Conservation (phyloP, 2,113 vertebrate genomes). For the Seriola dumerili region DNA sequence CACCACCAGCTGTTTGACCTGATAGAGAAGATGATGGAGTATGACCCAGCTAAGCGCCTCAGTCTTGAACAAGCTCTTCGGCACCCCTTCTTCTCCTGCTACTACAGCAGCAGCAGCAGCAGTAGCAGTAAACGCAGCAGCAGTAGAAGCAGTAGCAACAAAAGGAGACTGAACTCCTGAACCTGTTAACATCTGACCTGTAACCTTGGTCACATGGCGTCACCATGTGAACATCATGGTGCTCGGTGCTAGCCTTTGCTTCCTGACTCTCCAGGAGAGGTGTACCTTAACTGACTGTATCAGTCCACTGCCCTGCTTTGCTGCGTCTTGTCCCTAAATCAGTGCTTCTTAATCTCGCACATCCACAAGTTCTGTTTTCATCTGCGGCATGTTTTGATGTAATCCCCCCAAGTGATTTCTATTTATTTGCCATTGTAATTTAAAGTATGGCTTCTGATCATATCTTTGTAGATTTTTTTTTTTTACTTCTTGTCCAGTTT, state of each 20-base stretch:
- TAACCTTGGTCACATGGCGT: conserved; percentile 6
- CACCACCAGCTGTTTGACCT: conserved; percentile 94
- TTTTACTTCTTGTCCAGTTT: not conserved
- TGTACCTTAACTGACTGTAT: conserved; percentile 89
- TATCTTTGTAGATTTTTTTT: not conserved
- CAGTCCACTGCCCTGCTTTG: conserved; percentile 84
- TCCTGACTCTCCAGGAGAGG: conserved; percentile 87
- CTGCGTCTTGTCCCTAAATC: conserved; percentile 19
- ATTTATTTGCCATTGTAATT: conserved; percentile 67
- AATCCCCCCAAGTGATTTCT: conserved; percentile 9
- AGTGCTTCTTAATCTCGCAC: not conserved
- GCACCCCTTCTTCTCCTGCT: conserved; percentile 91
- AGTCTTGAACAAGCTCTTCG: conserved; percentile 92
- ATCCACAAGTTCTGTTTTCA: not conserved
- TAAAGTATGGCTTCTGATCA: conserved; percentile 5
- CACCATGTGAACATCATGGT: conserved; percentile 13
- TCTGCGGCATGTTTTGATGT: conserved; percentile 16
- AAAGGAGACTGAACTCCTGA: conserved; percentile 60
- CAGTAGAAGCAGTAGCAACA: conserved; percentile 8
- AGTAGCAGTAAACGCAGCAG: conserved; percentile 8
- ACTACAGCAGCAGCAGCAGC: conserved; percentile 80
- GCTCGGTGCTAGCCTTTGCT: conserved; percentile 7
- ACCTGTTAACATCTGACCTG: conserved; percentile 9
- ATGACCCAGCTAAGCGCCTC: conserved; percentile 92
- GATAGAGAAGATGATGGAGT: conserved; percentile 94